Conservation (phyloP, 1,140 invertebrate species). For the Aphelinus certus region DNA sequence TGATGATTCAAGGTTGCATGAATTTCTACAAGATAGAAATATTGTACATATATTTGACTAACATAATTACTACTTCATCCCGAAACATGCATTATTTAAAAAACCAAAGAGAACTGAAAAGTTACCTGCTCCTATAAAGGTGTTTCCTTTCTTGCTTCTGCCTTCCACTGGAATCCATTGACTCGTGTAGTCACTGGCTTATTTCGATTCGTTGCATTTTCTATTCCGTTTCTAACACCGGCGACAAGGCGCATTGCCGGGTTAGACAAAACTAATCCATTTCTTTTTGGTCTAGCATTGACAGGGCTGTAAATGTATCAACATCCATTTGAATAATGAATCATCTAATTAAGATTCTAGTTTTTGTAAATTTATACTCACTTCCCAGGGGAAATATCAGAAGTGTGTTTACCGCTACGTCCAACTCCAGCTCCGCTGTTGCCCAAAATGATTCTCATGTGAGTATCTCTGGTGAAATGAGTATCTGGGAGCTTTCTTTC, state of each 20-base stretch:
- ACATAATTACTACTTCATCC: no score
- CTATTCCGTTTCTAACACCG: constrained; percentile 76
- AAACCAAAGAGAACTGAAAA: background rate
- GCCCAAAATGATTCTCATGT: constrained; percentile 90
- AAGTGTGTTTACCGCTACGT: constrained; percentile 64
- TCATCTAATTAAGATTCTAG: background rate
- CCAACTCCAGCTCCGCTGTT: constrained; percentile 66
- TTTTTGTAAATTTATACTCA: constrained; percentile 41
- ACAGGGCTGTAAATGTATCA: constrained; percentile 54
- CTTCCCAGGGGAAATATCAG: constrained; percentile 60
- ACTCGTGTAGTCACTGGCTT: constrained; percentile 64
- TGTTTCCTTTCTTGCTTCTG: constrained; percentile 63
- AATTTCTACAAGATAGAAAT: no score
- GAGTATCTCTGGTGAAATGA: constrained; percentile 86
- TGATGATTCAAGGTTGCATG: no score
- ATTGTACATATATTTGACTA: no score
- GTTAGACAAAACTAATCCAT: constrained; percentile 88
- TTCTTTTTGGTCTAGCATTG: constrained; percentile 77
- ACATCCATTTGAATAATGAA: no score
- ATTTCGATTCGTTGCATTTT: constrained; percentile 67
- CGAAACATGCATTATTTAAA: background rate
- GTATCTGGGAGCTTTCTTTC: constrained; percentile 65
- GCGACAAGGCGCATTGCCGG: constrained; percentile 82
- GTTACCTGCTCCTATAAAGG: constrained; percentile 59
- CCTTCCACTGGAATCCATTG: constrained; percentile 66